Base-by-base conservation (phyloP, 2,888 invertebrate genomes). In the Athetis lepigone region DNA sequence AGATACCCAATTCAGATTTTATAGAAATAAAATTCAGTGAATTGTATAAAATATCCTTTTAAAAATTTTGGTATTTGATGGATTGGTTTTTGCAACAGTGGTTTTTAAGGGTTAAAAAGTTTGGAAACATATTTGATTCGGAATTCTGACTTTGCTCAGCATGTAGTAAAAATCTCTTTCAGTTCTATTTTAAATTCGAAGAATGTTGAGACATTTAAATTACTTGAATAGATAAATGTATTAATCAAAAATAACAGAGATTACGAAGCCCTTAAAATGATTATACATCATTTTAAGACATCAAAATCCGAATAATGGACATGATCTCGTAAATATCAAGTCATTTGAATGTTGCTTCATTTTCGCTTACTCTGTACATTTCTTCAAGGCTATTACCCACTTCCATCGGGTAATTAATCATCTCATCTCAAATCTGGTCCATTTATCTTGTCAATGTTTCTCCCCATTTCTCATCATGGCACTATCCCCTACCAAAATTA, bases 371-470 rank as follows among this genome's bases (percentile, higher is more conserved):
- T 42, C 42, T 40, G 46, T 52, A 47, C 19, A 56, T 58, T 58
- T 58, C 55, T 56, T 65, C 73, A 68, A 72, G 45, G 73, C 49
- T 51, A n/a, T n/a, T n/a, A 51, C 70, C 39, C 39, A 67, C 51
- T 68, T 36, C 37, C 49, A 25, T 36, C 16, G 16, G n/a, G 11
- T 68, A 50, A 68, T 68, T 68, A 68, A 68, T 68, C 68, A 72
- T 72, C 50, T 55, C 72, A 56, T 72, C 73, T 56, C 49, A 65
- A 65, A 72, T 72, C 66, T 65, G 47, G 25, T 40, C 66, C 68
- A 68, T 68, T 68, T 68, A 68, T 68, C 68, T 68, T 68, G 68
- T 68, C 56, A 65, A 65, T 75, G 61, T 59, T 70, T 59, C 65
- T 61, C 21, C 25, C 42, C 51, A 75, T 78, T 75, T 61, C 70